Base-by-base conservation (phyloP, 2,888 invertebrate species). In the Drosophila meridionalis region DNA sequence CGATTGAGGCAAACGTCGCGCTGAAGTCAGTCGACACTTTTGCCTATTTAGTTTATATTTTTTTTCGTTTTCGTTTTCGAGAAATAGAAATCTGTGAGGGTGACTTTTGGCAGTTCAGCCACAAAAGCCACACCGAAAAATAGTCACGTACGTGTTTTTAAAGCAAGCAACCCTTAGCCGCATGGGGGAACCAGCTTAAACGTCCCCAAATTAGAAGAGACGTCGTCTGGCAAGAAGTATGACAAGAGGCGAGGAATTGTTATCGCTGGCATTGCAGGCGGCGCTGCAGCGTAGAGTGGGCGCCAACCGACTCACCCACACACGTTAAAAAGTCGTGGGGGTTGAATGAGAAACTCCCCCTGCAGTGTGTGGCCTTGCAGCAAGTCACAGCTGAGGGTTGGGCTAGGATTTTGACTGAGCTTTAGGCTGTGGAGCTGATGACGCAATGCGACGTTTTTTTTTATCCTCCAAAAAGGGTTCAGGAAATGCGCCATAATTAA, bases 141-240 rank as follows among this genome's bases (percentile, higher is more conserved):
- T 72, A 84, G 83, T 82, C 86, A 86, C 82, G 86, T 84, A 63
- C 71, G 70, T 57, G 68, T 63, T 82, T 87, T 87, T 81, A 83
- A 83, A 87, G 83, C 47, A 80, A 87, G 82, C 85, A 85, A 87
- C 87, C 85, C 85, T 81, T 87, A 87, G 82, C 12, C 40, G 12
- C 20, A 20, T 45, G 45, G 45, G 3, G 20, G 20, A 20, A 60
- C 62, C 69, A 62, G 67, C 83, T 84, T 82, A 76, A 83, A 84
- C 82, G 80, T 80, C 86, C 83, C 86, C 78, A 82, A 86, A 84
- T 84, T 82, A 80, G 74, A 76, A 78, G 75, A 76, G 69, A 73
- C 34, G 58, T 3, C 42, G 70, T 47, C 65, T 58, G 79, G 64
- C 66, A 56, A 80, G 77, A 81, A 82, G 81, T 86, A 84, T 85